phyloP scores from a whole-genome alignment of 23 tunicate species.

The Ciona savignyi region DNA sequence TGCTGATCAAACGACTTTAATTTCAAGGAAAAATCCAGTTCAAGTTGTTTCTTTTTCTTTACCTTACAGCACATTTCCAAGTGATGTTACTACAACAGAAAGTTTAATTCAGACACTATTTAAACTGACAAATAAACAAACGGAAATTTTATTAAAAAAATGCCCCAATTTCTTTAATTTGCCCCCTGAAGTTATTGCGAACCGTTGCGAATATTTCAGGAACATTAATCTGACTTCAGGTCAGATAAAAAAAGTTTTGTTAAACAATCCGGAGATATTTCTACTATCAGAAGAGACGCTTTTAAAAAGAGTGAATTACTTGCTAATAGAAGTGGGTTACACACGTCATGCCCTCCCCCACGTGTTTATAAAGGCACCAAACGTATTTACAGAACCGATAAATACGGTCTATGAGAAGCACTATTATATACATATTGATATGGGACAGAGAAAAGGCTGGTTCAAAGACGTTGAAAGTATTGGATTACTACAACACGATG shows the following conservation, averaged over 20 bases:
- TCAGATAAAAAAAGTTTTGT: not conserved
- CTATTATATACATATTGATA: slow-evolving; percentile 26
- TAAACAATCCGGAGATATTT: not conserved
- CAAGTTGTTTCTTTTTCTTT: too few species aligned
- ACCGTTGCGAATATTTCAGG: not conserved
- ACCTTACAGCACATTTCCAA: too few species aligned
- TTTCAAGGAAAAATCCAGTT: too few species aligned
- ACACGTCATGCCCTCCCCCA: not conserved
- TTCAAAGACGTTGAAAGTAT: slow-evolving; percentile 6
- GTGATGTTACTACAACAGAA: too few species aligned
- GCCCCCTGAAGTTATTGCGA: not conserved
- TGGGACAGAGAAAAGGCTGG: slow-evolving; percentile 20
- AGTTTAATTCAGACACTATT: too few species aligned
- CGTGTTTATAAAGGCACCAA: not conserved
- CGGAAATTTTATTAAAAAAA: not conserved
- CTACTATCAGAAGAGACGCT: not conserved
- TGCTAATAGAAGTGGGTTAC: not conserved
- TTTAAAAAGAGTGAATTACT: not conserved
- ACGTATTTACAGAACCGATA: slow-evolving; percentile 8
- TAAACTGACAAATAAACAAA: not conserved
- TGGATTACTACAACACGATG: slow-evolving; percentile 10
- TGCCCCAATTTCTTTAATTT: not conserved
- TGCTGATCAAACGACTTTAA: too few species aligned
- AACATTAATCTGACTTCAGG: not conserved
- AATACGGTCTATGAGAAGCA: slow-evolving; percentile 8